Base-by-base conservation (phyloP, 2,888 invertebrate species). In the Diogma glabrata region DNA sequence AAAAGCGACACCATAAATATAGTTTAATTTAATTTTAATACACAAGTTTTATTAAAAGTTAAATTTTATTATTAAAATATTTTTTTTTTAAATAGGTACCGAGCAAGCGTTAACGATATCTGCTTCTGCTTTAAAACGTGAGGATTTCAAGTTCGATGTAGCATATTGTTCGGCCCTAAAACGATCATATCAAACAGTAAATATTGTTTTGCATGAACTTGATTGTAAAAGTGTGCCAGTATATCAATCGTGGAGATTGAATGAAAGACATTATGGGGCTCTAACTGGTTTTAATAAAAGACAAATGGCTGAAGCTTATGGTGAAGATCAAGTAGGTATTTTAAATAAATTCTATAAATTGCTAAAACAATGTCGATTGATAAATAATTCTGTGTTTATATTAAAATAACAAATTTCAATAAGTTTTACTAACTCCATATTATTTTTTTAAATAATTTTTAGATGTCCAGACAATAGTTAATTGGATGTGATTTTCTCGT, bases 231-330 rank as follows among this genome's bases (percentile, higher is more conserved):
- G 78, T 56, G 71, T 91, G 54, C 83, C 84, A 0, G 71, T 84
- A 17, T 67, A 75, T 16, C 84, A 85, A 66, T 84, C 87, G 3
- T 91, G 91, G 91, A 76, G 90, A 9, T 70, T 91, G 9, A 91
- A 91, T 61, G 90, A 91, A 67, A 79, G 91, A 56, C 91, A 91
- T 64, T 91, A 91, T 60, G 91, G 91, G 52, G 87, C 85, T 19
- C 75, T 91, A 5, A 91, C 90, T 43, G 90, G 90, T n/a, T 74
- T 91, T 55, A 87, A 91, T 63, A 91, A 91, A 68, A 79, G 85
- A 0, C 89, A 90, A 70, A 90, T 90, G 5, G 89, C 89, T 20
- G 83, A 82, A 47, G 88, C 89, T 62, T 91, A 86, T 67, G 91
- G 91, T 9, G 89, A 89, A 64, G 83, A 83, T 17, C 87, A 88